Evolutionary conservation across 2,797 vertebrate species (phyloP).

Genomic region (Myotis findleyi): DNA sequence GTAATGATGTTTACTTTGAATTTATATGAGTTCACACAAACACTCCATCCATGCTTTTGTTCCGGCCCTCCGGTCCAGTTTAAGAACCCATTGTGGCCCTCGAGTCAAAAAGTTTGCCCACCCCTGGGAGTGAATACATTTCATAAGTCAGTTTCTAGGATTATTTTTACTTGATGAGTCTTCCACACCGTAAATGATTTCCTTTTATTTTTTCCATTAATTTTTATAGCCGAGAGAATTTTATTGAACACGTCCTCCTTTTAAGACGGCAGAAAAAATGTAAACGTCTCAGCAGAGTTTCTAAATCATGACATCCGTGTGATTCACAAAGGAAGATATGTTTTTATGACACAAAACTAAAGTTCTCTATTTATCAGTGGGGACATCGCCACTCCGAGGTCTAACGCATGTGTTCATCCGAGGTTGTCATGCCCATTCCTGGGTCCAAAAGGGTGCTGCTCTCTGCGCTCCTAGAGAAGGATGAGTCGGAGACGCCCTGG

Average conservation of each 20-base stretch:
- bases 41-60: too few relatives aligned
- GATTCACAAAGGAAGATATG: constrained; percentile 25
- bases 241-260: constrained; percentile 48
- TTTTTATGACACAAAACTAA: constrained; percentile 47
- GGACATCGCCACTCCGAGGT: not conserved
- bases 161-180: not conserved
- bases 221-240: constrained; percentile 43
- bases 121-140: not conserved
- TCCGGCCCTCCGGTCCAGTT: too few relatives aligned
- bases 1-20: too few relatives aligned
- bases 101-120: too few relatives aligned
- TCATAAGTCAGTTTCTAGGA: not conserved
- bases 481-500: constrained; percentile 57
- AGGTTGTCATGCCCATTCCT: not conserved
- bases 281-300: constrained; percentile 49
- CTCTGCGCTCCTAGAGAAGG: constrained; percentile 57
- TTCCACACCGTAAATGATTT: constrained; percentile 32
- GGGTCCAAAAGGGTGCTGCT: not conserved
- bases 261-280: constrained; percentile 38
- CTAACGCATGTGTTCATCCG: not conserved
- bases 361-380: not conserved
- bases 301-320: constrained; percentile 24
- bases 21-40: too few relatives aligned
- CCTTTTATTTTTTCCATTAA: constrained; percentile 37
- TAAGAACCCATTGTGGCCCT: too few relatives aligned